Conservation (phyloP, 2,113 vertebrate species). For the Cyphomyrus plagiostoma region DNA sequence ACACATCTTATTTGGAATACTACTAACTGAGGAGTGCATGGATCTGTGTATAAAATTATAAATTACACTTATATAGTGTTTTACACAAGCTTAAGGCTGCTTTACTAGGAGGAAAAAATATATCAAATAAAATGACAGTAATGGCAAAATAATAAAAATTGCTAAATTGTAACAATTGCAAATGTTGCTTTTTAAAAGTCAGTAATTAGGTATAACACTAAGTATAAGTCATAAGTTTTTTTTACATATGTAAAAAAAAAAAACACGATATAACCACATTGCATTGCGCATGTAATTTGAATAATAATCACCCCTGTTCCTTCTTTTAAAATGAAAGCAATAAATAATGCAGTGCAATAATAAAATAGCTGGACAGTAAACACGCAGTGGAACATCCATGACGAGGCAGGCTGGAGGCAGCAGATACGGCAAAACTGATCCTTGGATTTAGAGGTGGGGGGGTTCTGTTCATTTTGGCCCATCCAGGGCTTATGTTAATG, state of each 20-base stretch:
- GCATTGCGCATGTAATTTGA: not conserved
- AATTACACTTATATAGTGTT: not conserved
- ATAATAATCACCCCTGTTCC: not conserved
- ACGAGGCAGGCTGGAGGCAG: not conserved
- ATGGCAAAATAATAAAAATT: not conserved
- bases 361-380: not conserved
- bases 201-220: not conserved
- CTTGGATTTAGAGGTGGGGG: not conserved
- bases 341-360: not conserved
- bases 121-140: not conserved
- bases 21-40: not conserved
- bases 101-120: not conserved
- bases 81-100: not conserved
- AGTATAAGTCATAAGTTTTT: not conserved
- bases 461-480: not conserved
- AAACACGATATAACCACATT: not conserved
- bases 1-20: not conserved
- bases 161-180: not conserved
- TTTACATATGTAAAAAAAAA: not conserved
- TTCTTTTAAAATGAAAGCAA: constrained; percentile 9
- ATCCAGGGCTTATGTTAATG: constrained; percentile 11
- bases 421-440: not conserved
- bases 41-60: not conserved
- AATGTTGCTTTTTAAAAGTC: not conserved
- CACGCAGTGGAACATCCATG: not conserved